Conservation (phyloP, 2,113 vertebrate genomes). For the Xenotilapia caudafasciata region DNA sequence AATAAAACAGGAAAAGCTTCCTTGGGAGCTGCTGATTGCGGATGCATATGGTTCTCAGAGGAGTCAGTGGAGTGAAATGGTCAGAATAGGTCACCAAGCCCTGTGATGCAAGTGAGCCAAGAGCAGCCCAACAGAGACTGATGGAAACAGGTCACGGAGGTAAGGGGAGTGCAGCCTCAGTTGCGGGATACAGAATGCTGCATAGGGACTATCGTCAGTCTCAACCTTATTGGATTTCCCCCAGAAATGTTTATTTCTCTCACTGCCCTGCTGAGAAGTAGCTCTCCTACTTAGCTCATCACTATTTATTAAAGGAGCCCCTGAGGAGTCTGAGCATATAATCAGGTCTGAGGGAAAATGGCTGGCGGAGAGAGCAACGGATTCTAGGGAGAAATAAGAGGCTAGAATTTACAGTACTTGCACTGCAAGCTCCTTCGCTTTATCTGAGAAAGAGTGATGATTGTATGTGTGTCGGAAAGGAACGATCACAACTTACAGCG, state of each 20-base stretch:
- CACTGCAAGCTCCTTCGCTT: neutral
- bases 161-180: neutral
- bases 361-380: neutral
- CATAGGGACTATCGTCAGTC: constrained; percentile 39
- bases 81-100: constrained; percentile 10
- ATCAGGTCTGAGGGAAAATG: neutral
- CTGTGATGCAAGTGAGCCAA: neutral
- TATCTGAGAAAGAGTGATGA: neutral
- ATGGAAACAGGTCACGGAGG: constrained; percentile 1
- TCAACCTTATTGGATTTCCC: constrained; percentile 59
- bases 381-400: neutral
- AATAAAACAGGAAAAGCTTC: constrained; percentile 36
- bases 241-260: constrained; percentile 60
- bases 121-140: neutral
- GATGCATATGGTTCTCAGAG: constrained; percentile 21
- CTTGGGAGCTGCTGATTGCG: constrained; percentile 16
- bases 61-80: neutral
- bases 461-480: neutral
- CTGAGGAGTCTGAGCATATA: constrained; percentile 20
- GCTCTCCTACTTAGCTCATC: constrained; percentile 60
- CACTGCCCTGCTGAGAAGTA: constrained; percentile 39
- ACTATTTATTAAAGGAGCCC: constrained; percentile 64
- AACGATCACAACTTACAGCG: neutral
- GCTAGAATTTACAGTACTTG: neutral
- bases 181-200: neutral